Evolutionary conservation across 2,888 invertebrate genomes (phyloP), one percentile per base, ranked within the genome.

Genomic region (Liopterus haemorrhoidalis): DNA sequence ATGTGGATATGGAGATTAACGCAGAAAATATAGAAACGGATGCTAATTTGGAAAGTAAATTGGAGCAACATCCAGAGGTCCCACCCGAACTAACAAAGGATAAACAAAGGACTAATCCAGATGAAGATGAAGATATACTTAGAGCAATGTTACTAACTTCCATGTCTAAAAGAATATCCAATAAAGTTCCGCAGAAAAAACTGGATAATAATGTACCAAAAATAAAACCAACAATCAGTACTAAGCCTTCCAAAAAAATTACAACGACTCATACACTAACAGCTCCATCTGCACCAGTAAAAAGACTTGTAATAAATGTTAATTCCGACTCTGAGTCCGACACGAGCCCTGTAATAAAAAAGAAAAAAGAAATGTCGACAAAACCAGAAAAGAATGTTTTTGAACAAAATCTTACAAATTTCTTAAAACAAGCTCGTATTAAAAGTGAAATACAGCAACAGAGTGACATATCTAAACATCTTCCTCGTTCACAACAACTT

Each of bases 71-170:
- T 11, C 25, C n/a, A n/a, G n/a, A n/a, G n/a, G n/a, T n/a, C n/a
- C n/a, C n/a, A n/a, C 11, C 11, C 5, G 9, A 14, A 32, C 22
- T 15, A 11, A 19, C 16, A 16, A 33, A 18, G 16, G 25, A 19
- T 19, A 15, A 36, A 24, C 54, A 63, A 46, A 63, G 65, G 45
- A 70, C 70, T 51, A 70, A 71, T 53, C 54, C 71, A 46, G 78
- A 78, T 37, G 78, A 79, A 56, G 78, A 79, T 59, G 76, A 75
- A 59, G 78, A 78, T 61, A 68, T 77, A 38, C 66, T 79, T 49
- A 63, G 79, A 50, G 78, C 77, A 21, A 71, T 74, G 61, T 59
- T 79, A 41, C 64, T 79, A 51, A 76, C 75, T 38, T 76, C 77
- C 4, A 67, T 79, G 50, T 74, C 74, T 43, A 76, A 74, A 61